phyloP scores from a whole-genome alignment of 2,113 vertebrate species.

The Pseudois nayaur region DNA sequence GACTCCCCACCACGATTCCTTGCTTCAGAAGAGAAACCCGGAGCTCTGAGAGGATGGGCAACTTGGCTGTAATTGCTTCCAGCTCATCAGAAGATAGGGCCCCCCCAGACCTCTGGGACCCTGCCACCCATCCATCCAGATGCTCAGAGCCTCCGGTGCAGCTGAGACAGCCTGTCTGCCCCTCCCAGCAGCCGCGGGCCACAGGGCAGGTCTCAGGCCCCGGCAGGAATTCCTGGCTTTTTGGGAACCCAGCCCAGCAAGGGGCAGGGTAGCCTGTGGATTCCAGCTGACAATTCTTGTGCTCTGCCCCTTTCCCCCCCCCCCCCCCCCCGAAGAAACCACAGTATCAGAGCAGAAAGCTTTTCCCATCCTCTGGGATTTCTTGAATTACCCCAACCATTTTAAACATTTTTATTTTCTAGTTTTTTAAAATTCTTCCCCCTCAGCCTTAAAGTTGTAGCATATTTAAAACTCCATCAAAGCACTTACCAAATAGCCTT shows the following conservation, averaged over 20 bases:
- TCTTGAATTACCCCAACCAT: conserved; percentile 48
- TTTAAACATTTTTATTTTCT: conserved; percentile 44
- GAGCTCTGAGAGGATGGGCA: not conserved
- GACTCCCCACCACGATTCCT: not conserved
- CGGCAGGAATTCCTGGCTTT: not conserved
- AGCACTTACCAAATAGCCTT: not conserved
- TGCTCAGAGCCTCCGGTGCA: not conserved
- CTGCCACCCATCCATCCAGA: not conserved
- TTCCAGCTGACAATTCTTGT: not conserved
- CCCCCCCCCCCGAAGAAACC: not conserved
- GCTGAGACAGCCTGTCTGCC: not conserved
- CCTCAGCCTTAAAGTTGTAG: not conserved
- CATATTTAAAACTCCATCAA: not conserved
- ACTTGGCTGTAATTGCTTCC: not conserved
- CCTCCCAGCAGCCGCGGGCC: not conserved
- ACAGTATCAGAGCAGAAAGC: not conserved
- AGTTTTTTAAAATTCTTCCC: not conserved
- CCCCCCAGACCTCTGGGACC: not conserved
- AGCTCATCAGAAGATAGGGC: not conserved
- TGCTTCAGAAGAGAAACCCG: not conserved
- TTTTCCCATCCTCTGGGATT: not conserved
- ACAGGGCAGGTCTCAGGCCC: not conserved
- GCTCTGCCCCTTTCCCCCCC: not conserved
- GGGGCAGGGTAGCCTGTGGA: not conserved
- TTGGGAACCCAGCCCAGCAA: not conserved